phyloP scores from a whole-genome alignment of 2,113 vertebrate species.

The Sapajus apella region DNA sequence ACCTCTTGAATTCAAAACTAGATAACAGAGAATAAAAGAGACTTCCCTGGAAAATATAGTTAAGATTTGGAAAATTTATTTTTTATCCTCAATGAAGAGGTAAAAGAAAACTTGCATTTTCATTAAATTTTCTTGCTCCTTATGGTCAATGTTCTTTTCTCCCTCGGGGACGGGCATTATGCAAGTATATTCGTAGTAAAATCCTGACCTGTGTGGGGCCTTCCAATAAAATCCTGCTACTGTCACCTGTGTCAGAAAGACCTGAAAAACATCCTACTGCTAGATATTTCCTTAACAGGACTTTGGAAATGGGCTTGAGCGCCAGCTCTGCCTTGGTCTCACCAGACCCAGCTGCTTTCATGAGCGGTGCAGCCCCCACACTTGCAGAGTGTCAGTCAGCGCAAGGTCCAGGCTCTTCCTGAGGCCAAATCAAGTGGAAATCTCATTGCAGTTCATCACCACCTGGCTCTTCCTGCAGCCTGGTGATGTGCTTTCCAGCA shows the following conservation, averaged over 20 bases:
- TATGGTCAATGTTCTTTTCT: not conserved
- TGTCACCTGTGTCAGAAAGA: not conserved
- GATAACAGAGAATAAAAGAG: not conserved
- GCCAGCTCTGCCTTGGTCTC: not conserved
- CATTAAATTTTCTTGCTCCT: not conserved
- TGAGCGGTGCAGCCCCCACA: not conserved
- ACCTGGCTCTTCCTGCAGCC: not conserved
- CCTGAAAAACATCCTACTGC: not conserved
- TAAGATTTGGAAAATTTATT: not conserved
- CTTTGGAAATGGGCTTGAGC: too few species aligned
- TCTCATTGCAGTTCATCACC: not conserved
- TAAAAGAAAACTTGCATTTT: not conserved
- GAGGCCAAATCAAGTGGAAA: not conserved
- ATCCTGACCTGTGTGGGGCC: accelerated
- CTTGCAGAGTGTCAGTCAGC: too few species aligned
- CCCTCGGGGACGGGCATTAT: too few species aligned
- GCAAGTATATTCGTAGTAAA: not conserved
- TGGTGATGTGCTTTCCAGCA: not conserved
- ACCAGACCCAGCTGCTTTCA: not conserved
- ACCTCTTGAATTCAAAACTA: not conserved
- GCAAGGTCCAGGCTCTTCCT: not conserved
- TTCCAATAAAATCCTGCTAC: not conserved
- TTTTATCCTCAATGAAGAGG: not conserved
- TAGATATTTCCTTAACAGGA: not conserved
- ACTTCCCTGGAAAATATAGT: not conserved